Evolutionary conservation across 2,888 invertebrate genomes (phyloP).

Genomic region (Plebejus anna): DNA sequence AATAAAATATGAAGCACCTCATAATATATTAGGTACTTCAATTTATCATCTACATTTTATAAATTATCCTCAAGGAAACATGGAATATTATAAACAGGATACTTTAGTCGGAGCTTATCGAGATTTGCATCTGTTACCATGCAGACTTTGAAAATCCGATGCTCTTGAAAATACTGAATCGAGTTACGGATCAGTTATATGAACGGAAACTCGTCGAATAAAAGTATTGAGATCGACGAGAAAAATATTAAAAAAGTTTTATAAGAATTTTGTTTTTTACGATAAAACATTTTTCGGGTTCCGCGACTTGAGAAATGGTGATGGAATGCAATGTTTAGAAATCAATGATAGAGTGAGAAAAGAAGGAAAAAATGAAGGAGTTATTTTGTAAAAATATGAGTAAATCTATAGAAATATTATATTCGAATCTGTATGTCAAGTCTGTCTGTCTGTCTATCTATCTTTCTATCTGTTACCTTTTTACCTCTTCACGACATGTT

Average conservation of each 20-base stretch:
- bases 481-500: too few species aligned
- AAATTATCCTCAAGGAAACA: too few species aligned
- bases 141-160: slow-evolving; percentile 12
- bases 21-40: too few species aligned
- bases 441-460: too few species aligned
- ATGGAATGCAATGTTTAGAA: not conserved
- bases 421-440: too few species aligned
- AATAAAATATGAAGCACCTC: too few species aligned
- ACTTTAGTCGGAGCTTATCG: slow-evolving; percentile 3
- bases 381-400: too few species aligned
- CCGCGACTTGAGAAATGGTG: not conserved
- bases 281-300: slow-evolving; percentile 4
- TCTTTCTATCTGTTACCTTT: too few species aligned
- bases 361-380: too few species aligned
- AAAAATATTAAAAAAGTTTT: slow-evolving; percentile 20
- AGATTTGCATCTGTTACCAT: not conserved
- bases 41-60: too few species aligned
- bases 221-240: slow-evolving; percentile 8
- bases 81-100: not conserved
- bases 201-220: not conserved
- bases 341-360: not conserved
- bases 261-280: slow-evolving; percentile 8
- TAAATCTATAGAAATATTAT: too few species aligned
- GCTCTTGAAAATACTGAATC: slow-evolving; percentile 20
- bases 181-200: slow-evolving; percentile 15